Evolutionary conservation across 2,113 vertebrate genomes (phyloP).

Genomic region (Pongo pygmaeus): DNA sequence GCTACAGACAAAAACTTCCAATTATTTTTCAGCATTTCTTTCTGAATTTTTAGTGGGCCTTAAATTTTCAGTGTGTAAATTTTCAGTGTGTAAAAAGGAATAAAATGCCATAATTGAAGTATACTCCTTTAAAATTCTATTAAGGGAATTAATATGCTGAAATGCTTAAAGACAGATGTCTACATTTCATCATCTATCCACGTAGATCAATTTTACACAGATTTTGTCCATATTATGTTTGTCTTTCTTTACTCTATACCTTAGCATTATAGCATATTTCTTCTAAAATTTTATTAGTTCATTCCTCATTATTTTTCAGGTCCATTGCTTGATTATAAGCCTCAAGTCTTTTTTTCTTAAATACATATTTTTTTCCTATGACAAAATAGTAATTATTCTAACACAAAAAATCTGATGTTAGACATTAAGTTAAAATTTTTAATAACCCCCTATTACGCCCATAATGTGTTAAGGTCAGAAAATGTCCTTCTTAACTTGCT

Average conservation of each 20-base stretch:
- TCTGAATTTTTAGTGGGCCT: background rate
- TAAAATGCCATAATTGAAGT: background rate
- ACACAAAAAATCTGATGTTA: background rate
- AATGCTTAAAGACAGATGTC: background rate
- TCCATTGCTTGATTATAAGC: background rate
- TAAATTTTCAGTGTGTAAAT: background rate
- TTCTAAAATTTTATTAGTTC: background rate
- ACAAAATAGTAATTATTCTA: background rate
- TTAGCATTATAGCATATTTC: background rate
- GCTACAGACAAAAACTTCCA: background rate
- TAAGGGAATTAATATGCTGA: background rate
- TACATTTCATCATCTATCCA: background rate
- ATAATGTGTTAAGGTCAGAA: background rate
- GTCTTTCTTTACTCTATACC: background rate
- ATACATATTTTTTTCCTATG: background rate
- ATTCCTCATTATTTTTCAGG: background rate
- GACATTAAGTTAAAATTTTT: background rate
- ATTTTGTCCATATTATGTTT: background rate
- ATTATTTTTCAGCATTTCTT: background rate
- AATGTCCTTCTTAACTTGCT: background rate
- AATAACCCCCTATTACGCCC: background rate
- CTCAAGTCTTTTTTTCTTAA: background rate
- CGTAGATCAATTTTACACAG: background rate
- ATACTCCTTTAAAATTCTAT: background rate
- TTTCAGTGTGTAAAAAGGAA: background rate